phyloP scores from a whole-genome alignment of 2,888 invertebrate species.

The Andricus quercusramuli region DNA sequence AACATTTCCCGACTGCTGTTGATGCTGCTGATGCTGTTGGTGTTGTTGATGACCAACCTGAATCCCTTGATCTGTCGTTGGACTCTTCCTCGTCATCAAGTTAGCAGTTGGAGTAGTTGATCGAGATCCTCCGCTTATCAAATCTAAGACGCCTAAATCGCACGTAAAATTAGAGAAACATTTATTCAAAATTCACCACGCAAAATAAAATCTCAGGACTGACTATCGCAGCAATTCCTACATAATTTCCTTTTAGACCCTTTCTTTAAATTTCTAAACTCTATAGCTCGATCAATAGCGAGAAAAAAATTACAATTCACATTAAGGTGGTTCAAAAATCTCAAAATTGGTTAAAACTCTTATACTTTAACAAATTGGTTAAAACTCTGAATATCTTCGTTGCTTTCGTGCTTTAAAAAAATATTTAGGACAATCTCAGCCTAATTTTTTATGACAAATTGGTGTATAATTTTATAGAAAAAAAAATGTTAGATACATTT shows the following conservation, averaged over 20 bases:
- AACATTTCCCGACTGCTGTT: slow-evolving; percentile 69
- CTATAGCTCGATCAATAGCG: background rate
- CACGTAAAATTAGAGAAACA: slow-evolving; percentile 33
- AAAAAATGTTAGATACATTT: too few species aligned
- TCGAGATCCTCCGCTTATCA: slow-evolving; percentile 87
- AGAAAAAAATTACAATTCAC: background rate
- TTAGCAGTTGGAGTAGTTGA: slow-evolving; percentile 89
- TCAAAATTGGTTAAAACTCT: too few species aligned
- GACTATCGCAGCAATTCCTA: background rate
- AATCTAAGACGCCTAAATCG: slow-evolving; percentile 82
- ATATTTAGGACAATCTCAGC: too few species aligned
- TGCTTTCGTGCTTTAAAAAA: too few species aligned
- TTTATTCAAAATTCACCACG: background rate
- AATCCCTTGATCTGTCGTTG: slow-evolving; percentile 91
- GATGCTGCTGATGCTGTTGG: slow-evolving; percentile 70
- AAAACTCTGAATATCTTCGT: too few species aligned
- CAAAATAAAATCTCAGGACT: background rate
- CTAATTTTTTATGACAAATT: too few species aligned
- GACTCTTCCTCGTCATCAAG: slow-evolving; percentile 87
- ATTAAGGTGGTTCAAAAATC: too few species aligned
- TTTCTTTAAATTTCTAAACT: background rate
- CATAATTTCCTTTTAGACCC: background rate
- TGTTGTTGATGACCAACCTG: slow-evolving; percentile 82
- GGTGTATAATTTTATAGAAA: too few species aligned
- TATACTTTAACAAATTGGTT: too few species aligned